Conservation (phyloP, 1,140 invertebrate genomes). For the Campodea augens region DNA sequence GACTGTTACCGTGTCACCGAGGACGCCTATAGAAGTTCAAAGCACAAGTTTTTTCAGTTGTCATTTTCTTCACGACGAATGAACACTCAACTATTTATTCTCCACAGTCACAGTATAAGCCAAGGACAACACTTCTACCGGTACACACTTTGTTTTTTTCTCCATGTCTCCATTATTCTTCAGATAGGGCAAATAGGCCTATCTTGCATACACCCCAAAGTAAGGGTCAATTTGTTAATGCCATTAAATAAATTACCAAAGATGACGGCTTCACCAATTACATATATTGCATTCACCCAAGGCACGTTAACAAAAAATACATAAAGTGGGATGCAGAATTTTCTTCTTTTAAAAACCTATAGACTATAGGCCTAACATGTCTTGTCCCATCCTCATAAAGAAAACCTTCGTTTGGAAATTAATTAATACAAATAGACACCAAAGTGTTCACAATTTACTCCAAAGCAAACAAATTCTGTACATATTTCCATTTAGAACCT, state of each 20-base stretch:
- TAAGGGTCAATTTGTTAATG: no score
- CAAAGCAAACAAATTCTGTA: neutral
- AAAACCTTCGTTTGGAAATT: constrained; percentile 1
- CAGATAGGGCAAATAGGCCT: neutral
- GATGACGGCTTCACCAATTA: no score
- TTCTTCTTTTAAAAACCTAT: neutral
- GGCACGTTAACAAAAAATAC: no score
- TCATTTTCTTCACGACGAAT: no score
- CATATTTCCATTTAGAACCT: neutral
- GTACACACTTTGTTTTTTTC: neutral
- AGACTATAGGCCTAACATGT: neutral
- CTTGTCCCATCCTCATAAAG: neutral
- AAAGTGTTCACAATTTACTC: neutral
- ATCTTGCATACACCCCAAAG: no score
- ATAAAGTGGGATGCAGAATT: no score
- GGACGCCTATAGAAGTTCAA: no score
- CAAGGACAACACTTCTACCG: neutral
- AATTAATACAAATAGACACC: neutral
- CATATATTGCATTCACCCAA: no score
- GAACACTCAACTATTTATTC: no score
- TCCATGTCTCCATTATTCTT: neutral
- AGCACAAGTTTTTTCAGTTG: neutral
- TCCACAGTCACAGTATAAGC: no score
- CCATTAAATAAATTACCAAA: no score
- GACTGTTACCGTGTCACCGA: no score